Evolutionary conservation across 2,888 invertebrate genomes (phyloP).

Genomic region (Xanthorhoe designata): DNA sequence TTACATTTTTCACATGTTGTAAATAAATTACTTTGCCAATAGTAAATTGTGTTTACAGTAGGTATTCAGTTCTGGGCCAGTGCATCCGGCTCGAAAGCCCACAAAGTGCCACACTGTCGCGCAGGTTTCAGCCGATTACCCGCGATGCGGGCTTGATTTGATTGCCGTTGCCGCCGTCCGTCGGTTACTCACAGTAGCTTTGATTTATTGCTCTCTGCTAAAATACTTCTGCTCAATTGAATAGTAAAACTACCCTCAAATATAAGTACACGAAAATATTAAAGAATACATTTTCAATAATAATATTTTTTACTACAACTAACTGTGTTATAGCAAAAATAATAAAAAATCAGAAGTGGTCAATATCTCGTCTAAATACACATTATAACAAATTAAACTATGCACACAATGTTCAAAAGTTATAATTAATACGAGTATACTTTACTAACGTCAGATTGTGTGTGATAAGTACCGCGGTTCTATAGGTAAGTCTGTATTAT

Average conservation of each 20-base stretch:
- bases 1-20: not conserved
- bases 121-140: slow-evolving; percentile 82
- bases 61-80: slow-evolving; percentile 9
- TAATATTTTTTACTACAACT: no score
- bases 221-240: not conserved
- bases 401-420: no score
- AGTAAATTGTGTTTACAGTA: not conserved
- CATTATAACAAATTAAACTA: no score
- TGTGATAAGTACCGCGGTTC: no score
- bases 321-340: no score
- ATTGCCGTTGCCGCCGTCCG: slow-evolving; percentile 72
- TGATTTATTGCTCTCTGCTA: not conserved
- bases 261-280: no score
- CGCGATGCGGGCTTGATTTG: slow-evolving; percentile 80
- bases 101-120: slow-evolving; percentile 70
- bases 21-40: not conserved
- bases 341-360: no score
- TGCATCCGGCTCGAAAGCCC: slow-evolving; percentile 43
- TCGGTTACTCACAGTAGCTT: slow-evolving; percentile 75
- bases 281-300: no score
- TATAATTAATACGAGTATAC: no score
- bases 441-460: no score
- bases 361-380: no score
- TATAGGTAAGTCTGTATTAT: no score
- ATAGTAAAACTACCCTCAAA: not conserved